These are phyloP conservation scores for Anhinga anhinga DNA, from an alignment of 2,113 vertebrate species.

Conservation along the genomic window DNA sequence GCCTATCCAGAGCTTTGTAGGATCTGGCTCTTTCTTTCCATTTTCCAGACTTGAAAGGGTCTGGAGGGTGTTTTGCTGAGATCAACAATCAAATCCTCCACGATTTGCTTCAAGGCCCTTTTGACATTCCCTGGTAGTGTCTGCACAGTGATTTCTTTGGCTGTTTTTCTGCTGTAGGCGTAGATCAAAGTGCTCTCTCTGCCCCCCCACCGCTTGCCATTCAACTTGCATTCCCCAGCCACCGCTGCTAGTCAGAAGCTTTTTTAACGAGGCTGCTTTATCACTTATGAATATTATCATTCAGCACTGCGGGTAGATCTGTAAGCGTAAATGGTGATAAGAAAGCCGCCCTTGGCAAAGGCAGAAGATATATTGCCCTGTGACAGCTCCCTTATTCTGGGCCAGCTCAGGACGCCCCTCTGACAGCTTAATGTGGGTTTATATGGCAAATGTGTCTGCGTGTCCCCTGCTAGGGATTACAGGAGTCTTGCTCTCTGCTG, in stretches of 20 bases:
- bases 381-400: not conserved
- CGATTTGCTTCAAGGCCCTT: not conserved
- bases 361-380: not conserved
- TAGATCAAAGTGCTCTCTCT: not conserved
- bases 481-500: not conserved
- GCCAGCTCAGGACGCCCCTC: not conserved
- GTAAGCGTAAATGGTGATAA: not conserved
- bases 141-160: not conserved
- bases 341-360: not conserved
- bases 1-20: not conserved
- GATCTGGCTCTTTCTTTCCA: not conserved
- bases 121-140: not conserved
- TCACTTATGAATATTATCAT: not conserved
- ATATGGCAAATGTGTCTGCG: accelerated
- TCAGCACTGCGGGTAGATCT: not conserved
- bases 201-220: not conserved
- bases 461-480: not conserved
- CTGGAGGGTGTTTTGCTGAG: not conserved
- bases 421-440: not conserved
- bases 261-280: not conserved
- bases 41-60: not conserved
- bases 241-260: not conserved
- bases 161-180: not conserved
- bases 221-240: not conserved
- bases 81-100: not conserved